These are phyloP conservation scores for Diploscapter pachys DNA, from an alignment of 1,140 invertebrate genomes.

Conservation along the genomic window DNA sequence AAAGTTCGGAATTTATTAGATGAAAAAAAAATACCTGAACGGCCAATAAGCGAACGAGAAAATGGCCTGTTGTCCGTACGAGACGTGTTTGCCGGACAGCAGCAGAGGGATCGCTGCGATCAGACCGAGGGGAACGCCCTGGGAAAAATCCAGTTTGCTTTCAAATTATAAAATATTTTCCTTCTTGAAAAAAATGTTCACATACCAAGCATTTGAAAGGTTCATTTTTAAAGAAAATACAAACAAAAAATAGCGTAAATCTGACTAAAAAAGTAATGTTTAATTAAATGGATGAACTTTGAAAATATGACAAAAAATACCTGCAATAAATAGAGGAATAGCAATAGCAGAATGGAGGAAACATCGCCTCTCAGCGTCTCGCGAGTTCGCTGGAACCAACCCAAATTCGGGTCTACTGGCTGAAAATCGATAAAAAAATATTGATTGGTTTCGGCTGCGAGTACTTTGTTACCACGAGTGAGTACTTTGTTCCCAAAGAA, in stretches of 20 bases:
- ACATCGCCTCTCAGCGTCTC: conserved; percentile 55
- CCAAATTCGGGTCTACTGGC: conserved; percentile 38
- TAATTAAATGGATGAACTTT: too few species aligned
- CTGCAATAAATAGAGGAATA: conserved; percentile 56
- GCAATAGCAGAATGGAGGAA: conserved; percentile 49
- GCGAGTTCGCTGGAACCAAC: conserved; percentile 43
- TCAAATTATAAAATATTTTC: neutral
- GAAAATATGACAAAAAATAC: conserved; percentile 28
- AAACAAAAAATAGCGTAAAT: conserved; percentile 23
- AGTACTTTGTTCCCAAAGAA: too few species aligned
- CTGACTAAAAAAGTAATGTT: too few species aligned
- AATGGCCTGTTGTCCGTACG: conserved; percentile 88
- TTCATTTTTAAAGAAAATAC: neutral
- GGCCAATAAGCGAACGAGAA: conserved; percentile 98
- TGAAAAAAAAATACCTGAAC: conserved; percentile 68
- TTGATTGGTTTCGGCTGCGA: too few species aligned
- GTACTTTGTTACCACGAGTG: too few species aligned
- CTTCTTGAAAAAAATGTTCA: neutral
- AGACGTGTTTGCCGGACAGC: conserved; percentile 81
- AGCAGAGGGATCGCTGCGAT: conserved; percentile 90
- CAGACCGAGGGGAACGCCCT: conserved; percentile 92
- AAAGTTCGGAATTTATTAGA: neutral
- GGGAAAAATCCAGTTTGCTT: conserved; percentile 67
- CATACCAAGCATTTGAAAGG: neutral
- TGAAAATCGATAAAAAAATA: conserved; percentile 20